Evolutionary conservation across 1,140 invertebrate species (phyloP).

Genomic region (Bombus vancouverensis): DNA sequence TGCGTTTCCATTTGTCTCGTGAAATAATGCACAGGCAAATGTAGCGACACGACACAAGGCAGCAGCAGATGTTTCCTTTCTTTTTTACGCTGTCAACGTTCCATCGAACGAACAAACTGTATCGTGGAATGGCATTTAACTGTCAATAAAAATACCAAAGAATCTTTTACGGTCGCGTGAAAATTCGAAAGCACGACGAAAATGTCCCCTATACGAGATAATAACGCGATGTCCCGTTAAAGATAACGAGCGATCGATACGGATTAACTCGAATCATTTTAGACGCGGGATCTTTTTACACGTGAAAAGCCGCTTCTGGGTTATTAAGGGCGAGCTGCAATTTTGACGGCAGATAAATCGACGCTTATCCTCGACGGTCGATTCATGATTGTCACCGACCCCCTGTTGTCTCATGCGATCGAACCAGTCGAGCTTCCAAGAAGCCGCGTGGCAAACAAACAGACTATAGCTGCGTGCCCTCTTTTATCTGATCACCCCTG

Average conservation of each 20-base stretch:
- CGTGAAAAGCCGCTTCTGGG: slow-evolving; percentile 21
- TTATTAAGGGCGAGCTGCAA: slow-evolving; percentile 52
- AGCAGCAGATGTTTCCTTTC: neutral
- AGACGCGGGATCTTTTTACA: slow-evolving; percentile 21
- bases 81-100: too few relatives aligned
- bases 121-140: neutral
- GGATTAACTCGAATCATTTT: slow-evolving; percentile 54
- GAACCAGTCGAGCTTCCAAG: slow-evolving; percentile 23
- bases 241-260: slow-evolving; percentile 47
- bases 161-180: neutral
- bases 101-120: too few relatives aligned
- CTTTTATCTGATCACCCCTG: slow-evolving; percentile 59
- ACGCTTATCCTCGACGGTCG: neutral
- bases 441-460: slow-evolving; percentile 42
- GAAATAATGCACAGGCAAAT: neutral
- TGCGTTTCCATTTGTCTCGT: slow-evolving; percentile 9
- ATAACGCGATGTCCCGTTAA: neutral
- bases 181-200: neutral
- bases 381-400: slow-evolving; percentile 22
- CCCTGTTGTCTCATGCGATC: neutral
- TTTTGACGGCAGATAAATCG: slow-evolving; percentile 44
- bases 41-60: too few relatives aligned
- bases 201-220: neutral
- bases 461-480: neutral
- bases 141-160: neutral